Evolutionary conservation across 2,797 vertebrate genomes (phyloP), one percentile per base, ranked within the genome.

Genomic region (Spheniscus humboldti): DNA sequence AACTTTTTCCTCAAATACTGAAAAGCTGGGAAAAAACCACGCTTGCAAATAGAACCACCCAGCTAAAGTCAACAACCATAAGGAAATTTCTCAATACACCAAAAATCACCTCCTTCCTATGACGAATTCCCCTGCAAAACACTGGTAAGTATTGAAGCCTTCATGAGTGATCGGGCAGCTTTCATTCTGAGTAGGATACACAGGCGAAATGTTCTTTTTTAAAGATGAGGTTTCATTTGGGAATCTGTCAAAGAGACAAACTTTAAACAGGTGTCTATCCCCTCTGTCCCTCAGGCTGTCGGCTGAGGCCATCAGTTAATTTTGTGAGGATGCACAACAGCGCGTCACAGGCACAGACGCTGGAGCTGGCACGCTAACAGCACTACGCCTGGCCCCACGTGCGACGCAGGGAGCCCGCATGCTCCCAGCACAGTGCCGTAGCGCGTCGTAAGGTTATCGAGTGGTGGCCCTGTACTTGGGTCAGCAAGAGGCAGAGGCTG

Each of bases 141-240:
- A n/a, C 52, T 3, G 4, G 11, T 11, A 50, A 56, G 19, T 4
- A 7, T 33, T 30, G 5, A 62, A 33, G 45, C 24, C 35, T 55
- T 63, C 13, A 14, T 1, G 18, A 92, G 56, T 10, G 7, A 55
- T 9, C 12, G 0, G 43, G 68, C 41, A 94, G 69, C 50, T 81
- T 78, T 82, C 45, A 37, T 24, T 60, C 47, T 24, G 31, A 47
- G 74, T 2, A 48, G 79, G 37, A 85, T 4, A 20, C 20, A 10
- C 0, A 4, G 22, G 25, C 9, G 1, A 77, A 48, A n/a, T 11
- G 15, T 6, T 0, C 6, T n/a, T 43, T 55, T 88, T 83, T 18
- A 47, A 57, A 30, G 25, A 22, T 18, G 19, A 50, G 17, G 10
- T 50, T 95, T 86, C 43, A 19, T 24, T 52, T 31, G 18, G 35